Evolutionary conservation across 2,113 vertebrate genomes (phyloP).

Genomic region (Sphaerodactylus townsendi): DNA sequence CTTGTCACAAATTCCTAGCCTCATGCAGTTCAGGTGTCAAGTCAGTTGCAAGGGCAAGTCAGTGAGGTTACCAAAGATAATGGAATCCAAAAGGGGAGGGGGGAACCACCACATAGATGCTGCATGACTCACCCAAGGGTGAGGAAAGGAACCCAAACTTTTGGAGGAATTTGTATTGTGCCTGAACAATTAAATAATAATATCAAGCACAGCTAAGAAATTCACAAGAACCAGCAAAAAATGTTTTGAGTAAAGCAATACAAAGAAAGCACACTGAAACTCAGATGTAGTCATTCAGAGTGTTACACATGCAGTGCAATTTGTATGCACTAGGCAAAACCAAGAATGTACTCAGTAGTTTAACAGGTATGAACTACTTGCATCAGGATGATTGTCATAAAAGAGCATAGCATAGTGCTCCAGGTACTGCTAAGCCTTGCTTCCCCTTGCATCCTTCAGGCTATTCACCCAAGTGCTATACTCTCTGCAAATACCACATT

Average conservation of each 20-base stretch:
- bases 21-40: slow-evolving; percentile 54
- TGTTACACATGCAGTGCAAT: not conserved
- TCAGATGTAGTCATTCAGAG: not conserved
- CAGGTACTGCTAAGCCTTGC: not conserved
- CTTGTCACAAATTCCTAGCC: no score
- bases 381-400: not conserved
- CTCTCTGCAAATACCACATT: no score
- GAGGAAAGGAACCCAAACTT: slow-evolving; percentile 40
- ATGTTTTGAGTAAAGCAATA: no score
- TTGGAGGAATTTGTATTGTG: slow-evolving; percentile 55
- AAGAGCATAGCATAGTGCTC: not conserved
- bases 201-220: no score
- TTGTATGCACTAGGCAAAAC: no score
- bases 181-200: slow-evolving; percentile 64
- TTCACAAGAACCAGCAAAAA: no score
- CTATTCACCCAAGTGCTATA: not conserved
- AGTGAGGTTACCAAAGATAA: slow-evolving; percentile 72
- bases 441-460: not conserved
- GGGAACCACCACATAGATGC: slow-evolving; percentile 48
- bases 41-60: slow-evolving; percentile 67
- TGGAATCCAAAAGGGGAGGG: slow-evolving; percentile 59
- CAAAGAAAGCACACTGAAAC: not conserved
- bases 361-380: not conserved
- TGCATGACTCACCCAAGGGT: slow-evolving; percentile 61
- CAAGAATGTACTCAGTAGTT: not conserved